A percentile compares a stretch with the other conserved stretches of the same genome.
These are phyloP conservation scores for Clamator glandarius DNA, from an alignment of 2,797 vertebrate genomes.

Conservation along the genomic window DNA sequence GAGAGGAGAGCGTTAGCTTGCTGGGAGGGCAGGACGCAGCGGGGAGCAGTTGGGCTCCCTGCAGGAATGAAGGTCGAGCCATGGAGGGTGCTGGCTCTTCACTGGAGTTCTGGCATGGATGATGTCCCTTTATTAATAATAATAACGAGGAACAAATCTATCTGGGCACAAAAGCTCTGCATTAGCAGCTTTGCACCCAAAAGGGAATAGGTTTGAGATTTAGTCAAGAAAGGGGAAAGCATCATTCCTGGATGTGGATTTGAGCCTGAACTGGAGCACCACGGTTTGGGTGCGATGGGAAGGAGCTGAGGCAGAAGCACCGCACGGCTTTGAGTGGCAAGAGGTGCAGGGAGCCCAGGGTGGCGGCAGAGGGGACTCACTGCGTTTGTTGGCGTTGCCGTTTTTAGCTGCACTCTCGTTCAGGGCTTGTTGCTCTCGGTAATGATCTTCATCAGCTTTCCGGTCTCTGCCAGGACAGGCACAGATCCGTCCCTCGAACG, in stretches of 20 bases:
- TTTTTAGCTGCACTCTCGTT: constrained; percentile 90
- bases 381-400: constrained; percentile 87
- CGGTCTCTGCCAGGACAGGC: constrained; percentile 96
- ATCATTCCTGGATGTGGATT: rapidly evolving
- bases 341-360: background rate
- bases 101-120: background rate
- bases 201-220: rapidly evolving
- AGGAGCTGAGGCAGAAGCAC: background rate
- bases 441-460: constrained; percentile 97
- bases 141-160: rapidly evolving
- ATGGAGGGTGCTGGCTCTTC: background rate
- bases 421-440: constrained; percentile 93
- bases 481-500: constrained; percentile 97
- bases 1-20: background rate
- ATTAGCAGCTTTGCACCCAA: background rate
- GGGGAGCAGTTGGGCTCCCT: background rate
- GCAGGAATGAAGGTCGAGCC: background rate
- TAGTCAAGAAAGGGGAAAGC: background rate
- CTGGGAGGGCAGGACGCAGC: background rate
- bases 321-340: rapidly evolving
- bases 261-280: rapidly evolving
- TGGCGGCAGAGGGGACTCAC: constrained; percentile 76
- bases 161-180: rapidly evolving
- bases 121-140: background rate
- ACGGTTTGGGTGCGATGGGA: background rate